A percentile compares a stretch with the other conserved stretches of the same genome.
Evolutionary conservation across 2,888 invertebrate genomes (phyloP).

Genomic region (Drosophila neotestacea): DNA sequence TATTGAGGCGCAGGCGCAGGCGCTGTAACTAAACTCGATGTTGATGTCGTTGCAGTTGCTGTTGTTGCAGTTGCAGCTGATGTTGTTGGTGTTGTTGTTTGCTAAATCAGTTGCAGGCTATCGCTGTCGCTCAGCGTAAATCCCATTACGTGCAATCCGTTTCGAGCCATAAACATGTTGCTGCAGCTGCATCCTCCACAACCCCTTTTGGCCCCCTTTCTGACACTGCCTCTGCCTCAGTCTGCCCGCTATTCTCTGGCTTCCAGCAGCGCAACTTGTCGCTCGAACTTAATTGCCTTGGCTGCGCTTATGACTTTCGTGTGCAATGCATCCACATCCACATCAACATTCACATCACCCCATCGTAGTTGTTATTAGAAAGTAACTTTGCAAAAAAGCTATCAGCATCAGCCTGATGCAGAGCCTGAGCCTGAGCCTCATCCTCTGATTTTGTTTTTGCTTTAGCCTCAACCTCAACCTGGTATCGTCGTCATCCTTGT

Average conservation of each 20-base stretch:
- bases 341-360: constrained; percentile 31
- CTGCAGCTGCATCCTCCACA: constrained; percentile 62
- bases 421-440: no score
- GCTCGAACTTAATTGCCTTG: constrained; percentile 80
- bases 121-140: constrained; percentile 79
- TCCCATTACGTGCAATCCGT: constrained; percentile 82
- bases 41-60: constrained; percentile 10
- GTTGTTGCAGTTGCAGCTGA: constrained; percentile 1
- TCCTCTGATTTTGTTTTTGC: no score
- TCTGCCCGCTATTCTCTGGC: constrained; percentile 56
- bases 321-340: constrained; percentile 76
- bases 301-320: constrained; percentile 81
- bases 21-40: constrained; percentile 44
- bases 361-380: constrained; percentile 66
- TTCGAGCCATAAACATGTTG: constrained; percentile 81
- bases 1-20: constrained; percentile 65
- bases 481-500: constrained; percentile 62
- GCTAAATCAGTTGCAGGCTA: constrained; percentile 62
- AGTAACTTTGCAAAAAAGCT: constrained; percentile 67
- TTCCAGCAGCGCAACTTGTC: constrained; percentile 79
- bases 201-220: background rate
- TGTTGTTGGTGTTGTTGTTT: constrained; percentile 5
- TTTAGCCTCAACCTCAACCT: constrained; percentile 20
- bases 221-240: background rate
- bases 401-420: constrained; percentile 60